These are phyloP conservation scores for Metridium senile DNA, from an alignment of 92 coral and sea anemone species.

Conservation along the genomic window DNA sequence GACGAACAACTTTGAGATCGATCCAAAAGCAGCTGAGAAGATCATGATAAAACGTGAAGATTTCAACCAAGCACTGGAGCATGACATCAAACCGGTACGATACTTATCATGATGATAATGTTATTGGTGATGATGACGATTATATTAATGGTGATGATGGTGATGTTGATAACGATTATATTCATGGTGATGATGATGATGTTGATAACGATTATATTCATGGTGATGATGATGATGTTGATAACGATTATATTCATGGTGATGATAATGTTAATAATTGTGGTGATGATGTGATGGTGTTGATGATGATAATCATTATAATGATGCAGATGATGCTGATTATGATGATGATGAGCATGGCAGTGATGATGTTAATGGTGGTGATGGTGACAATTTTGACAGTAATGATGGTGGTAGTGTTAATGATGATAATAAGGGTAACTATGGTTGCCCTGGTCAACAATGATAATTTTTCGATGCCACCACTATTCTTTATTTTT, in stretches of 20 bases:
- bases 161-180: background rate
- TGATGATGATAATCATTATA: background rate
- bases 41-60: slow-evolving; percentile 78
- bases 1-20: slow-evolving; percentile 94
- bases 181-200: background rate
- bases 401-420: background rate
- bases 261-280: background rate
- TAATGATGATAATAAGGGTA: background rate
- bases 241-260: background rate
- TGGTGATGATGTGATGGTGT: background rate
- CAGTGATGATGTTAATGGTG: background rate
- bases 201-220: background rate
- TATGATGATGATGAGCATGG: background rate
- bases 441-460: too few relatives aligned
- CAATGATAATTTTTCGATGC: too few relatives aligned
- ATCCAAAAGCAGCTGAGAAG: slow-evolving; percentile 85
- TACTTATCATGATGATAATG: background rate
- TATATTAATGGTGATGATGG: background rate
- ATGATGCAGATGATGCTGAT: background rate
- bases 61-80: slow-evolving; percentile 88
- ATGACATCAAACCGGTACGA: slow-evolving; percentile 93
- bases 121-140: background rate
- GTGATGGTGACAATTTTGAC: too few relatives aligned
- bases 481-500: too few relatives aligned
- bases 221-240: background rate